These are phyloP conservation scores for Iselma pallidipennis DNA, from an alignment of 2,888 invertebrate species.

Conservation along the genomic window DNA sequence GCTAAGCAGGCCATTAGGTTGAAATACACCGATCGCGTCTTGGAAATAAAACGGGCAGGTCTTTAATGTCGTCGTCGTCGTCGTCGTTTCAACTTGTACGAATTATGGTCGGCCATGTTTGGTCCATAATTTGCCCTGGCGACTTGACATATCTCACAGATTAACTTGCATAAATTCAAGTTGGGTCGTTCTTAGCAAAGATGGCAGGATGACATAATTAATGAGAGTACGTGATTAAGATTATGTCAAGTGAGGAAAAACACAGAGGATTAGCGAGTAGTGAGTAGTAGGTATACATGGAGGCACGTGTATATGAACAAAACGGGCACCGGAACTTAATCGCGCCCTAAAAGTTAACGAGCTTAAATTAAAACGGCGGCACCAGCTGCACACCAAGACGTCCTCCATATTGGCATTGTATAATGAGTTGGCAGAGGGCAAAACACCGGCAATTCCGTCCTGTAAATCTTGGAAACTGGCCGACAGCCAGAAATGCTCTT, in stretches of 20 bases:
- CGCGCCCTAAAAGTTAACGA: conserved; percentile 35
- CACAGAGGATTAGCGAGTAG: conserved; percentile 23
- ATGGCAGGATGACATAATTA: conserved; percentile 51
- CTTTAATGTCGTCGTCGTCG: conserved; percentile 29
- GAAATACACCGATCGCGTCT: conserved; percentile 7
- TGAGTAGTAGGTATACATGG: conserved; percentile 4
- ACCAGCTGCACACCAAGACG: conserved; percentile 21
- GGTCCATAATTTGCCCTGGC: conserved; percentile 41
- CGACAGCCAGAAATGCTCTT: background rate
- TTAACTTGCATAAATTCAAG: conserved; percentile 52
- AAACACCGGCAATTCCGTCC: background rate
- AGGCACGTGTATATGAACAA: conserved; percentile 23
- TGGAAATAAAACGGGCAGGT: conserved; percentile 22
- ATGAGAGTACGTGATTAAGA: conserved; percentile 55
- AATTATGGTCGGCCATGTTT: conserved; percentile 37
- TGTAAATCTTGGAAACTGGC: conserved; percentile 1
- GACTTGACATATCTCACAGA: conserved; percentile 47
- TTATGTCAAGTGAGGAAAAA: conserved; percentile 43
- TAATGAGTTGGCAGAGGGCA: background rate
- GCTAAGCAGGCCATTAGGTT: conserved; percentile 10
- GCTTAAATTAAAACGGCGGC: conserved; percentile 35
- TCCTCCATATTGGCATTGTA: conserved; percentile 19
- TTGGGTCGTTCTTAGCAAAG: conserved; percentile 36
- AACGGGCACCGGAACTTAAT: conserved; percentile 23
- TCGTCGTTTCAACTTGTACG: conserved; percentile 34